Percentiles rank a stretch among this genome's conserved stretches.
Evolutionary conservation across 1,140 invertebrate species (phyloP).

Genomic region (Anastatus disparis): DNA sequence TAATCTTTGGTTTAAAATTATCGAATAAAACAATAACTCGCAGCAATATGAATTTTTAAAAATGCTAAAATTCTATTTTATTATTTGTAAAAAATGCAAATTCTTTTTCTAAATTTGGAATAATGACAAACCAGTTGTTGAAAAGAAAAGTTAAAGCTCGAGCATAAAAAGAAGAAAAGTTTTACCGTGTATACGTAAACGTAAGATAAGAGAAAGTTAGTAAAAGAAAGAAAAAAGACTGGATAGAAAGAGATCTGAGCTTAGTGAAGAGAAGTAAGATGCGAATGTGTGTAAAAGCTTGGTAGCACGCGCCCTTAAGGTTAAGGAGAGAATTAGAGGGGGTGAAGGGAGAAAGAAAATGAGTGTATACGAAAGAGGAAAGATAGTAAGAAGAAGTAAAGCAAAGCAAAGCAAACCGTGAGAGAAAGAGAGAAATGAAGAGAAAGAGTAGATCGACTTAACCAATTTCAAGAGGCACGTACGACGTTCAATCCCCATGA

Average conservation of each 20-base stretch:
- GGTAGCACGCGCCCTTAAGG: background rate
- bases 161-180: conserved; percentile 29
- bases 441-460: conserved; percentile 55
- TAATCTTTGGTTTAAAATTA: too few species aligned
- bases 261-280: too few species aligned
- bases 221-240: conserved; percentile 2
- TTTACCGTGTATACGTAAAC: conserved; percentile 15
- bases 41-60: too few species aligned
- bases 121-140: background rate
- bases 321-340: conserved; percentile 34
- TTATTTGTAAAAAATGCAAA: too few species aligned
- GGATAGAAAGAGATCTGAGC: conserved; percentile 14
- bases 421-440: conserved; percentile 31
- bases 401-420: conserved; percentile 32
- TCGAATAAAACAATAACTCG: too few species aligned
- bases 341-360: conserved; percentile 14
- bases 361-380: background rate
- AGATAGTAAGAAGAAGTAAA: background rate
- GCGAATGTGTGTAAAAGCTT: too few species aligned
- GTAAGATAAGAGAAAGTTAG: too few species aligned
- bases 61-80: too few species aligned
- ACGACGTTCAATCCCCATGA: conserved; percentile 45
- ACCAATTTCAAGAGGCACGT: conserved; percentile 54
- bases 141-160: conserved; percentile 25
- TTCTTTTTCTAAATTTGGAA: too few species aligned